Base-by-base conservation (phyloP, 1,140 invertebrate genomes). In the Popillia japonica region DNA sequence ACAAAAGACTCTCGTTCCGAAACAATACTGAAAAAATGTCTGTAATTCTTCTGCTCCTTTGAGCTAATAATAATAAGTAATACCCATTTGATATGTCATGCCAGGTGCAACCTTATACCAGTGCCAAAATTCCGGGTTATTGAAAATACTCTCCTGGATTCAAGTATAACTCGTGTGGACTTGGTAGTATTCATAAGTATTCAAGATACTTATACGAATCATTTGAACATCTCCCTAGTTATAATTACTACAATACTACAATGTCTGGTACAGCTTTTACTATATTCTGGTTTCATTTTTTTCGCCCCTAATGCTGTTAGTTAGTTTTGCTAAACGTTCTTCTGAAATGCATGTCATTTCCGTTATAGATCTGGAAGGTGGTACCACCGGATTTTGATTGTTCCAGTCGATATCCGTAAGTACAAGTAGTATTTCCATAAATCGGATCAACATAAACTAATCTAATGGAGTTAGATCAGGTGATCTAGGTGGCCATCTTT, bases 171-270 rank as follows among this genome's bases (percentile, higher is more conserved):
- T 77, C 78, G 84, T 22, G 88, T 20, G 40, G 81, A 81, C 20
- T 81, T 85, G 7, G 83, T 83, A n/a, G 82, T 77, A 86, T 87
- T 86, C 82, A 8, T 84, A 81, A 34, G 80, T 83, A 80, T 90
- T 90, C 27, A 81, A 82, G 79, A 90, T 79, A 0, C 79, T 81
- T 6, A 90, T 75, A 0, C 80, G 79, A 7, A 85, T 78, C 40
- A 78, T 84, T 68, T 87, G 86, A 11, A 59, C 78, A 20, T 83
- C 76, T 20, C 86, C 86, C 3, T 81, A 73, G 22, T 79, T 40
- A 79, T 86, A 89, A 75, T 87, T 87, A n/a, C 83, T 89, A 87
- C 78, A 88, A 89, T 48, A 89, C 78, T 3, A 89, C 61, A 0
- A 88, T 81, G 34, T 80, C 79, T 0, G 88, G 88, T 23, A 76